phyloP scores from a whole-genome alignment of 2,888 invertebrate species.

The Mimas tiliae region DNA sequence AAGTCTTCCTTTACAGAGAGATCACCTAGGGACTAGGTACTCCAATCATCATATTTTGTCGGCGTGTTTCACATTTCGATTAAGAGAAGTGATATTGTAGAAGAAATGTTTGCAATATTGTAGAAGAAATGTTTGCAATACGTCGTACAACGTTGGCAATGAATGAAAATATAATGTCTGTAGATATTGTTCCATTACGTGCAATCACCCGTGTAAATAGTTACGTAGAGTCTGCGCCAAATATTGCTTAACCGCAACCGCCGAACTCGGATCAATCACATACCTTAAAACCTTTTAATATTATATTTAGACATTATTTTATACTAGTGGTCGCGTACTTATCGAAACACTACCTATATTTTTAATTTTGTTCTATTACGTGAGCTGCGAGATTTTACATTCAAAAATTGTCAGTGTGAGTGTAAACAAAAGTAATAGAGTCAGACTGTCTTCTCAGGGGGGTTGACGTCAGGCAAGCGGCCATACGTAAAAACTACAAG shows the following conservation, averaged over 20 bases:
- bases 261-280: constrained; percentile 36
- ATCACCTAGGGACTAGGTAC: background rate
- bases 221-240: constrained; percentile 1
- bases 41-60: background rate
- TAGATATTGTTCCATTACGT: background rate
- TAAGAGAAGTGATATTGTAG: background rate
- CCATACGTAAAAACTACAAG: too few species aligned
- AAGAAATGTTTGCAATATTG: background rate
- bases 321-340: too few species aligned
- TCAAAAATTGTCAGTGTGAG: too few species aligned
- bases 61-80: background rate
- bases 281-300: constrained; percentile 12
- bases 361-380: too few species aligned
- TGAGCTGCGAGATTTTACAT: too few species aligned
- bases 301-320: constrained; percentile 8
- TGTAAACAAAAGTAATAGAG: too few species aligned
- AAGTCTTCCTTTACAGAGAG: too few species aligned
- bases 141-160: background rate
- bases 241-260: constrained; percentile 25
- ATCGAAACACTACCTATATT: too few species aligned
- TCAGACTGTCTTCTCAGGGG: too few species aligned
- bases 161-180: background rate
- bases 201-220: background rate
- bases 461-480: too few species aligned
- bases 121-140: background rate